Evolutionary conservation across 2,888 invertebrate species (phyloP).

Genomic region (Tipula vernalis): DNA sequence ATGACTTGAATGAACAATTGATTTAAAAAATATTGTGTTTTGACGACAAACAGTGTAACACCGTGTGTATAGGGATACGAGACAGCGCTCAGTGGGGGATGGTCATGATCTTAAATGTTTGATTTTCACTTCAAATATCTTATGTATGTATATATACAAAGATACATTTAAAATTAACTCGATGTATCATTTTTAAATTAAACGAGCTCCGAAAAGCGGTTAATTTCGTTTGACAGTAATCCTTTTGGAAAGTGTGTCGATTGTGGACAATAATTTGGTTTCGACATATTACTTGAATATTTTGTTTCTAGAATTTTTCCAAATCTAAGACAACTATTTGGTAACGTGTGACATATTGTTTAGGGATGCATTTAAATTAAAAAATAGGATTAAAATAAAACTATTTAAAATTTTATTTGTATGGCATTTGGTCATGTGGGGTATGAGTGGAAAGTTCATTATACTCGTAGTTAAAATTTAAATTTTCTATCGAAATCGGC

Average conservation of each 20-base stretch:
- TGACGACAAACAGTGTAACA: not conserved
- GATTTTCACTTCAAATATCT: not conserved
- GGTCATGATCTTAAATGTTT: not conserved
- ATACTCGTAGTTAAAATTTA: no score
- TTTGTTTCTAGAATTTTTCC: not conserved
- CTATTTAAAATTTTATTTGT: not conserved
- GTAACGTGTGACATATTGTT: not conserved
- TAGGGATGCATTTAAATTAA: not conserved
- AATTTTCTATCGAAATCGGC: not conserved
- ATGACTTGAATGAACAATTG: not conserved
- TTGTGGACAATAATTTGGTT: not conserved
- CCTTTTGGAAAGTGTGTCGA: not conserved
- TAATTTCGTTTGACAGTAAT: not conserved
- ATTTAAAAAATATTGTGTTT: not conserved
- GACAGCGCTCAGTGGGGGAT: not conserved
- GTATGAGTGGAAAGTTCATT: not conserved
- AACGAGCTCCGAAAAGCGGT: not conserved
- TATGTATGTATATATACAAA: not conserved
- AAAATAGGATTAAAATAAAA: not conserved
- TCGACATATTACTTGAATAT: not conserved
- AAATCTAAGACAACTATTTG: not conserved
- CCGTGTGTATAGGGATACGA: not conserved
- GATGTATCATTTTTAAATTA: not conserved
- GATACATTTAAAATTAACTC: not conserved
- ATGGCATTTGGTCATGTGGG: not conserved